Evolutionary conservation across 1,140 invertebrate species (phyloP), one percentile per base, ranked within the genome.

Genomic region (Drosophila elegans): DNA sequence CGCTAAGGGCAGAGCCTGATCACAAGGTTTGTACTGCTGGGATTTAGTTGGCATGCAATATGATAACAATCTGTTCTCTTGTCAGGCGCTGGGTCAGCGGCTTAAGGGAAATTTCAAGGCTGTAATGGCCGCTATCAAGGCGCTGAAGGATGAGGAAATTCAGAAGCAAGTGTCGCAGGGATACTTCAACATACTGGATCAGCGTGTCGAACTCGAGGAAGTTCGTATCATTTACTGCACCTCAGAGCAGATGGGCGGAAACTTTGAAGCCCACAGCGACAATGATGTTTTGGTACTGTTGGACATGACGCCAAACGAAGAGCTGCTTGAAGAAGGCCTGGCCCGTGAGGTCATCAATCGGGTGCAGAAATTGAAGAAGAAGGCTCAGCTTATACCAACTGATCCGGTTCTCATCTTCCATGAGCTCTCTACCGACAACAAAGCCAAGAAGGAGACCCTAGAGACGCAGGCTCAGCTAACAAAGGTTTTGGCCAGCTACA

Each of bases 321-420:
- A 95, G 3, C 96, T 99, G 96, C 93, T 97, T 61, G 96, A 98
- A 91, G 98, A 99, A 94, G 98, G 98, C 29, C 93, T 96, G 61
- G 97, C 97, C 0, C 94, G 99, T 63, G 99, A 99, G 93, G 95
- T 99, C 7, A 98, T 99, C 29, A 99, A 99, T 92, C 95, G 98
- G 45, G 95, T 99, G 41, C 99, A 99, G 91, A 99, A 99, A 93
- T 93, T 99, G 0, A 94, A 99, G n/a, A 99, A 99, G 93, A 98
- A 98, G 92, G 98, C 97, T 2, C 96, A 97, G 86, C 93, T 99
- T 11, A 96, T 98, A 16, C 98, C 98, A 1, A 96, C 97, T 9
- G 98, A 99, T 93, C 95, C 96, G 62, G 97, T 99, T 25, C 94
- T 95, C 38, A 96, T 98, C 39, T 98, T 96, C 91, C 98, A 97